Evolutionary conservation across 2,113 vertebrate species (phyloP), one percentile per base, ranked within the genome.

Genomic region (Actenoides hombroni): DNA sequence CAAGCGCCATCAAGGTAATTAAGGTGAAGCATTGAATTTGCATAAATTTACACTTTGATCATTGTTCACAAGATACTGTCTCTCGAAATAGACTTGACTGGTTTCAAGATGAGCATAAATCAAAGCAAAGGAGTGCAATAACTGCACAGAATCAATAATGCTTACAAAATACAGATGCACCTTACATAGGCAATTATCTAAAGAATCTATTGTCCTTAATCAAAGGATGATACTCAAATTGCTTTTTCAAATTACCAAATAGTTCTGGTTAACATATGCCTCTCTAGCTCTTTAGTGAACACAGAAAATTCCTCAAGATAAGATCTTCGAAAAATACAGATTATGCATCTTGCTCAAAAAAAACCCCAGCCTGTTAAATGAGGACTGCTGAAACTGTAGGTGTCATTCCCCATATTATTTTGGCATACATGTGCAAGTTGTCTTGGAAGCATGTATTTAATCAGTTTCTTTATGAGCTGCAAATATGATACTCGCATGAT

Each of bases 41-140:
- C 98, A 98, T 98, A 97, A 97, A 98, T 98, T 98, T 98, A 91
- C 94, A 95, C 92, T 98, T 96, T 86, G 90, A 97, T 97, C 94
- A 92, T 97, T 97, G 97, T 98, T 98, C 97, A 92, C 75, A 51
- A 97, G 97, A 95, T 88, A 91, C 88, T 61, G 31, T 90, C 86
- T 97, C 95, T 96, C 46, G 57, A 98, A 98, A 98, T 96, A 95
- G 96, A 95, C 86, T 94, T 90, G 17, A 65, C 96, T 88, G 83
- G 87, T 59, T 96, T 95, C 85, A 94, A 93, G 91, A 97, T 70
- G 79, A 96, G 56, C 56, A 57, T 40, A 97, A 97, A 98, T 97
- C 96, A 97, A 97, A 98, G 95, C 10, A 21, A 79, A 40, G 56
- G 48, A 97, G 82, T 71, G 70, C 75, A 91, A 78, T 89, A 90